These are phyloP conservation scores for Oncorhynchus clarkii DNA, from an alignment of 2,113 vertebrate genomes.

Conservation along the genomic window DNA sequence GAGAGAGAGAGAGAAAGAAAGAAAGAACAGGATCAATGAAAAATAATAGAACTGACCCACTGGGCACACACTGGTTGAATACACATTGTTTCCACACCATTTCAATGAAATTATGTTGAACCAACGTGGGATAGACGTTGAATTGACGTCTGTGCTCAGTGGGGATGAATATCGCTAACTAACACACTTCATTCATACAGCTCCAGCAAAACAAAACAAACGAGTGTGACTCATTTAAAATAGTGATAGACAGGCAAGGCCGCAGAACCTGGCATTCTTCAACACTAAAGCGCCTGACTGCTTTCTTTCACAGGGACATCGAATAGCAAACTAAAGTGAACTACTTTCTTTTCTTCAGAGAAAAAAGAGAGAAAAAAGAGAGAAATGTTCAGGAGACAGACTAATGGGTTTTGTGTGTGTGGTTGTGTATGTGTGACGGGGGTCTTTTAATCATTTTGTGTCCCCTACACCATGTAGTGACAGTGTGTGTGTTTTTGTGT, in stretches of 20 bases:
- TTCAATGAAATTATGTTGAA: no score
- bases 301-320: conserved; percentile 62
- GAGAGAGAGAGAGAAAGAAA: conserved; percentile 37
- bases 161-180: conserved; percentile 21
- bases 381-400: not conserved
- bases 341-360: conserved; percentile 34
- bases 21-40: conserved; percentile 48
- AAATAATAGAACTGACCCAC: conserved; percentile 37
- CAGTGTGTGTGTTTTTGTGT: not conserved
- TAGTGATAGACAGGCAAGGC: conserved; percentile 64
- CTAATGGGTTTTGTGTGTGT: not conserved
- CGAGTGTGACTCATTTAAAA: conserved; percentile 50
- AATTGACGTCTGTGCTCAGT: no score
- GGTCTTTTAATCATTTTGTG: not conserved
- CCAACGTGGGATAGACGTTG: no score
- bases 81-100: no score
- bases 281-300: conserved; percentile 8
- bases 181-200: conserved; percentile 18
- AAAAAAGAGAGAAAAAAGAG: conserved; percentile 30
- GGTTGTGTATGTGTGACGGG: not conserved
- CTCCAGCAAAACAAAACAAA: conserved; percentile 31
- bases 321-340: conserved; percentile 36
- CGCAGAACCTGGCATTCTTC: conserved; percentile 52
- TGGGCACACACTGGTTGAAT: not conserved
- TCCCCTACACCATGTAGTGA: conserved; percentile 18